Base-by-base conservation (phyloP, 2,113 vertebrate genomes). In the Nycticebus coucang region DNA sequence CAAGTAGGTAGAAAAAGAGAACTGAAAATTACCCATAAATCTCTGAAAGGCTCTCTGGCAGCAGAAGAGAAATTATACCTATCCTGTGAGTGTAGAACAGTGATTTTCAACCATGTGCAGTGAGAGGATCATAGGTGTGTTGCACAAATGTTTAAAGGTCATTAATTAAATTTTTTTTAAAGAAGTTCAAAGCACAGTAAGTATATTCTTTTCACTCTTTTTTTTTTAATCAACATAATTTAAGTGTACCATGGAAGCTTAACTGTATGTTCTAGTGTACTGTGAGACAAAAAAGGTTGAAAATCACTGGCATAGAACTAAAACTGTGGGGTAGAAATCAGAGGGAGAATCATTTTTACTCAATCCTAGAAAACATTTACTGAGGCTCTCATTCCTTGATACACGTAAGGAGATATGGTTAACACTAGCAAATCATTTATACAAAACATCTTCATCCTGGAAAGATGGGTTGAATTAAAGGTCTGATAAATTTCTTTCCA, bases 401-500 rank as follows among this genome's bases (percentile, higher is more conserved):
- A 22, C 2, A 35, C 91, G 45, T 15, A 50, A 57, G 10, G 22
- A 89, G 28, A 77, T 6, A 66, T 28, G 15, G 28, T 26, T 35
- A 89, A 13, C 62, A 68, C 11, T 37, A 60, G 21, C 12, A 60
- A 88, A 78, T 90, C 30, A 21, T 35, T 92, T 60, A 5, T 0
- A 79, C 22, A 59, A 7, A 15, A 9, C 53, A 18, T 83, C 9
- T 77, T 41, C 89, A 41, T 64, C 11, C 22, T 64, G 24, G 37
- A n/a, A 30, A 75, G 50, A 77, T n/a, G 35, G 35, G 13, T 28
- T 94, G n/a, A 2, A 53, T 64, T 50, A 77, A 10, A 71, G 9
- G 6, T 10, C 50, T 74, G 10, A 41, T 80, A 28, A 96, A 14
- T 87, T 92, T 96, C 68, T 81, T 93, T 89, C 85, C 26, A 87